Conservation (phyloP, 1,140 invertebrate genomes). For the Zelostemma sp. region DNA sequence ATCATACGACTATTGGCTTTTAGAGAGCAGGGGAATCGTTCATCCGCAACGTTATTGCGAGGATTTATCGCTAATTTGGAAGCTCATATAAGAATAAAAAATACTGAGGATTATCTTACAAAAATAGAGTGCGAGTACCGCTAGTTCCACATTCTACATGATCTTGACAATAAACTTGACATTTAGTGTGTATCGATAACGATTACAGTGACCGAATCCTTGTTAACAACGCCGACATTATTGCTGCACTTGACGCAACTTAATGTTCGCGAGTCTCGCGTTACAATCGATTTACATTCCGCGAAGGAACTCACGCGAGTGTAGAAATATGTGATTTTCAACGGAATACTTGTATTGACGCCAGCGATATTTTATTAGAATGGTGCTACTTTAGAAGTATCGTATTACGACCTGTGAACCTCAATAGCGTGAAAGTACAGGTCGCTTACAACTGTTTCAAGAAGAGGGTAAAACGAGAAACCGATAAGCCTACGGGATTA, state of each 20-base stretch:
- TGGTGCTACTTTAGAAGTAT: background rate
- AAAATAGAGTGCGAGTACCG: no score
- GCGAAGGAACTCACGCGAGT: slow-evolving; percentile 26
- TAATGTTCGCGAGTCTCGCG: slow-evolving; percentile 18
- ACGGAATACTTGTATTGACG: slow-evolving; percentile 27
- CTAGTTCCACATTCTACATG: no score
- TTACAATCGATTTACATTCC: slow-evolving; percentile 31
- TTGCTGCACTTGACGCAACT: slow-evolving; percentile 27
- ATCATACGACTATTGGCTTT: background rate
- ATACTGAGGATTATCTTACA: no score
- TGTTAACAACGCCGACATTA: slow-evolving; percentile 23
- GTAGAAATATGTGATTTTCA: slow-evolving; percentile 19
- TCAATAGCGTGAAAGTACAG: background rate
- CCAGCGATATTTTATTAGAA: slow-evolving; percentile 21
- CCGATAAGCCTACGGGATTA: slow-evolving; percentile 31
- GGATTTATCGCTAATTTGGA: background rate
- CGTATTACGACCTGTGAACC: slow-evolving; percentile 22
- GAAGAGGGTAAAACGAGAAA: slow-evolving; percentile 14
- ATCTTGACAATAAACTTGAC: no score
- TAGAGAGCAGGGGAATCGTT: background rate
- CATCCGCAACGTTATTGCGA: background rate
- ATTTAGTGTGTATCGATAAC: no score
- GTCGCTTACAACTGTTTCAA: slow-evolving; percentile 12
- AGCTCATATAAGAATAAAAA: background rate
- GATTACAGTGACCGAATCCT: background rate